Evolutionary conservation across 2,113 vertebrate genomes (phyloP).

Genomic region (Bambusicola thoracicus): DNA sequence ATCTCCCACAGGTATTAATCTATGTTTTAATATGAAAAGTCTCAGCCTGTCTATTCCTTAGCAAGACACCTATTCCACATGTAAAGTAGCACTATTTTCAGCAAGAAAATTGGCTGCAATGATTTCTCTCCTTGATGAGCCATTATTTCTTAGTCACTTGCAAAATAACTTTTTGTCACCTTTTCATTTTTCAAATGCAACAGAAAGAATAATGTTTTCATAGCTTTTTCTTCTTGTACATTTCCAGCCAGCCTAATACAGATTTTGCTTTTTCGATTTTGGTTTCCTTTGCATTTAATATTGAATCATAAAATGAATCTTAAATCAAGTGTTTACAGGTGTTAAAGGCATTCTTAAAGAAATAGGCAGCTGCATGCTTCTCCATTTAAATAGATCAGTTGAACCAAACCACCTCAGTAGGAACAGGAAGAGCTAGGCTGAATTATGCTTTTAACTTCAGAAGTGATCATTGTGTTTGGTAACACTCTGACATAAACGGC

Average conservation of each 20-base stretch:
- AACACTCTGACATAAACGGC: conserved; percentile 40
- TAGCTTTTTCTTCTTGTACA: neutral
- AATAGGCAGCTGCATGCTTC: neutral
- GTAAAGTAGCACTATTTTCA: neutral
- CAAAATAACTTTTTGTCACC: neutral
- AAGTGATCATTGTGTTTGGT: conserved; percentile 10
- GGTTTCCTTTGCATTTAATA: neutral
- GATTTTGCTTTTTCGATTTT: neutral
- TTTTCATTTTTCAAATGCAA: neutral
- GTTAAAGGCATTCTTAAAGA: neutral
- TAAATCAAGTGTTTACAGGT: neutral
- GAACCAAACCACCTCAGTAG: neutral
- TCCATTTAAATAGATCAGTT: neutral
- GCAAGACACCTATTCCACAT: neutral
- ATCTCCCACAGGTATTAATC: neutral
- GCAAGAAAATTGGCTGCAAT: neutral
- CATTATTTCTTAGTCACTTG: neutral
- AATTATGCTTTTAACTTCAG: conserved; percentile 40
- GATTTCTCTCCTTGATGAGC: neutral
- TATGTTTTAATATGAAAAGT: neutral
- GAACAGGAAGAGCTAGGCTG: neutral
- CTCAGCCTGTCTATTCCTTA: neutral
- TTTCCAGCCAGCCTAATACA: neutral
- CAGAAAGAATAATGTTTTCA: neutral
- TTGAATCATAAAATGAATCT: conserved; percentile 5